Evolutionary conservation across 2,113 vertebrate species (phyloP), one percentile per base, ranked within the genome.

Genomic region (Lichenostomus cassidix): DNA sequence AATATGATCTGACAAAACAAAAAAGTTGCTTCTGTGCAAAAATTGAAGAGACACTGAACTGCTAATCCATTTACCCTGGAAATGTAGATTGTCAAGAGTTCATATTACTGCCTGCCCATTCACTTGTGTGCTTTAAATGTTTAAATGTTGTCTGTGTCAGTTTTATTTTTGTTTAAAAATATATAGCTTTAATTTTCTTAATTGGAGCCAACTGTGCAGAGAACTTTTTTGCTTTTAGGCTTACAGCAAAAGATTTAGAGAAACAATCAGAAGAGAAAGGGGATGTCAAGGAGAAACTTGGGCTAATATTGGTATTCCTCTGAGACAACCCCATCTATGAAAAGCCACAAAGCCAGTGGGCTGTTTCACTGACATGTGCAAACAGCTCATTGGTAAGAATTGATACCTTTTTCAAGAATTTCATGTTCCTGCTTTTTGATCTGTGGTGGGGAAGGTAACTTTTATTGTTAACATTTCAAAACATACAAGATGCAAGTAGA

Each of bases 1-100:
- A 97, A 96, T 93, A 91, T 93, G 94, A 93, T 96, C 83, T 95
- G 96, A 96, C 96, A 93, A 96, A 96, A 91, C 95, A 92, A 94
- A 83, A 37, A 11, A 17, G 15, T 37, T 58, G 92, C 69, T 82
- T 94, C 89, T 91, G n/a, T 83, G 59, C 50, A 94, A 90, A 96
- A 94, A 90, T 79, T 87, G 89, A 94, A 92, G 89, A 80, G 95
- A 92, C 68, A 71, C 39, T 46, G 35, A 95, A 77, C 41, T 86
- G 33, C 62, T 91, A 86, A 76, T 91, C 47, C 60, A 42, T 93
- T 88, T 95, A 91, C 65, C 27, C 69, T 79, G 75, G 37, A 92
- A 95, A 87, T 83, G 18, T 73, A 83, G 71, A 76, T 46, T 73
- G n/a, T 79, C 74, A 91, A 87, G 80, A 95, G 76, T 90, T 95